Evolutionary conservation across 2,797 vertebrate genomes (phyloP).

Genomic region (Hafferia zeledoni): DNA sequence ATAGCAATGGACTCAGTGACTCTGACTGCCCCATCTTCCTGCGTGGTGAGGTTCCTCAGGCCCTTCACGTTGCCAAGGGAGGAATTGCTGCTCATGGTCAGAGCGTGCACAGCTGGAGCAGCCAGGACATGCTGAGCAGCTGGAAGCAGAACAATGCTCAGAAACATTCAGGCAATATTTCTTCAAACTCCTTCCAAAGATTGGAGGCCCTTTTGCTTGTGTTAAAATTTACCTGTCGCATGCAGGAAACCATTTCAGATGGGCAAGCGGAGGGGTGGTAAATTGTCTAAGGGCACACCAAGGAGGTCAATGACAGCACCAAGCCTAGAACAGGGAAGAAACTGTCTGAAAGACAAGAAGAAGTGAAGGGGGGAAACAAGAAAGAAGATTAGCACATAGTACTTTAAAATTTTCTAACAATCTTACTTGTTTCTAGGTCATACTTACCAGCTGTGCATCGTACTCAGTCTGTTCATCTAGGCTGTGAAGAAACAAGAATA

Average conservation of each 20-base stretch:
- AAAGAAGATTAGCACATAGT: background rate
- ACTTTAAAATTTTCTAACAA: background rate
- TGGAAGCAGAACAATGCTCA: constrained; percentile 49
- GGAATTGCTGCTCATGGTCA: constrained; percentile 88
- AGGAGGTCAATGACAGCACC: background rate
- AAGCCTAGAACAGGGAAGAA: background rate
- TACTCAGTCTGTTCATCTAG: background rate
- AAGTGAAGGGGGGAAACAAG: background rate
- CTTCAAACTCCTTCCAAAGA: background rate
- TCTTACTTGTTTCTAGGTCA: background rate
- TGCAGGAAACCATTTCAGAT: background rate
- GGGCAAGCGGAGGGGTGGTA: background rate
- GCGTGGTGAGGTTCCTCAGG: constrained; percentile 70
- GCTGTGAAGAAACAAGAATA: background rate
- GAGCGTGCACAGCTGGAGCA: constrained; percentile 35
- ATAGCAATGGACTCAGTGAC: constrained; percentile 88
- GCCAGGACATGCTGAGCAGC: constrained; percentile 76
- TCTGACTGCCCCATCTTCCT: constrained; percentile 69
- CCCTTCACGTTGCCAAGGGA: constrained; percentile 80
- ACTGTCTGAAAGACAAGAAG: background rate
- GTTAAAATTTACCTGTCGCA: constrained; percentile 27
- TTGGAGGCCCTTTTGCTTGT: background rate
- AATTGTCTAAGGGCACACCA: background rate
- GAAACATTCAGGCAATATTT: background rate
- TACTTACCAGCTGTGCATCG: background rate